Evolutionary conservation across 2,113 vertebrate species (phyloP).

Genomic region (Puma concolor): DNA sequence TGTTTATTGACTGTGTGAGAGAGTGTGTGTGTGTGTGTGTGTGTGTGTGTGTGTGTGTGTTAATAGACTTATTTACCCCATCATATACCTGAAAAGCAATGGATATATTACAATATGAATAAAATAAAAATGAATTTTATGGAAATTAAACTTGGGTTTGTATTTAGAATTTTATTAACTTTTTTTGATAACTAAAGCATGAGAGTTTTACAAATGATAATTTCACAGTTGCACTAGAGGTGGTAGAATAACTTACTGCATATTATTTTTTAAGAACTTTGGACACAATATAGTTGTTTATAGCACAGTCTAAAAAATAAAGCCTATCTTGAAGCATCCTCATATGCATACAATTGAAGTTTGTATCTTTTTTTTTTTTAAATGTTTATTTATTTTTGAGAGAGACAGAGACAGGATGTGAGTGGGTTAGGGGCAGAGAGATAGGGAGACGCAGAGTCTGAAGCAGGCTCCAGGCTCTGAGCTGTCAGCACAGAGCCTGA

Average conservation of each 20-base stretch:
- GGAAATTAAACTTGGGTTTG: conserved; percentile 23
- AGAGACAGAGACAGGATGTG: too few relatives aligned
- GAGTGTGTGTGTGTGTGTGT: not conserved
- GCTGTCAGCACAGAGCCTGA: too few relatives aligned
- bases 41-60: not conserved
- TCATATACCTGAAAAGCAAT: not conserved
- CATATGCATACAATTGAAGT: not conserved
- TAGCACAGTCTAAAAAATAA: not conserved
- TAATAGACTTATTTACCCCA: not conserved
- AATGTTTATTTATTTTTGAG: too few relatives aligned
- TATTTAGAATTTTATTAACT: conserved; percentile 38
- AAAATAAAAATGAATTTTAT: conserved; percentile 10
- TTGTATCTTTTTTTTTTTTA: not conserved
- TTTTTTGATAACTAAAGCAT: not conserved
- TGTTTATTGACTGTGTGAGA: not conserved
- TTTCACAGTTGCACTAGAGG: not conserved
- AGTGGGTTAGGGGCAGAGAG: too few relatives aligned
- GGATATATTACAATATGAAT: not conserved
- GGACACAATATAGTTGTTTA: not conserved
- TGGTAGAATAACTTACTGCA: conserved; percentile 30
- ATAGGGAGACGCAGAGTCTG: too few relatives aligned
- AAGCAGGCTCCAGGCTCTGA: too few relatives aligned
- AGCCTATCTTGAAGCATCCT: not conserved
- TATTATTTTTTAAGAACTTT: conserved; percentile 34
- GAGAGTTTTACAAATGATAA: conserved; percentile 7